Conservation (phyloP, 37 sponge, comb jelly and placozoan species). For the Amphimedon queenslandica region DNA sequence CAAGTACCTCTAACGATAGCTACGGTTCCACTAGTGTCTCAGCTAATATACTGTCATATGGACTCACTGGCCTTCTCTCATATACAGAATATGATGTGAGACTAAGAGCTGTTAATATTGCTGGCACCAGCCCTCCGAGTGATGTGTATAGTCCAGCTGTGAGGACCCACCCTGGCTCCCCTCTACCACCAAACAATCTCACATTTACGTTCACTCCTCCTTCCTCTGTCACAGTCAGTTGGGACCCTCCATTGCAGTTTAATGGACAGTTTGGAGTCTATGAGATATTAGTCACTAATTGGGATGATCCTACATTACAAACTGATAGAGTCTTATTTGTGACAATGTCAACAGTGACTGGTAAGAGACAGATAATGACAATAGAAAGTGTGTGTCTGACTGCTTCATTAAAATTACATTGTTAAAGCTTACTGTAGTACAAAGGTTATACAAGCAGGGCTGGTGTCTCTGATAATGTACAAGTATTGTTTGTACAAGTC, state of each 20-base stretch:
- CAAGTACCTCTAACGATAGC: not conserved
- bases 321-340: not conserved
- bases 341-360: not conserved
- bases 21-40: not conserved
- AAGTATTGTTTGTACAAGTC: too few relatives aligned
- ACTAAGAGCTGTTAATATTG: slow-evolving; percentile 41
- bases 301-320: not conserved
- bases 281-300: slow-evolving; percentile 14
- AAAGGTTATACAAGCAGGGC: too few relatives aligned
- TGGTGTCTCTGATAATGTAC: too few relatives aligned
- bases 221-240: slow-evolving; percentile 36
- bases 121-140: slow-evolving; percentile 39
- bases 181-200: slow-evolving; percentile 43
- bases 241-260: slow-evolving; percentile 44
- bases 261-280: slow-evolving; percentile 53
- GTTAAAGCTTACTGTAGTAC: too few relatives aligned
- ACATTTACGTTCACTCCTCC: slow-evolving; percentile 19
- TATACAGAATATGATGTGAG: slow-evolving; percentile 49
- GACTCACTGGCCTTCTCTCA: slow-evolving; percentile 22
- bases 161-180: slow-evolving; percentile 32
- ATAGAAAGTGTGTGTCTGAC: too few relatives aligned
- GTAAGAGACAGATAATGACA: too few relatives aligned
- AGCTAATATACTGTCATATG: not conserved
- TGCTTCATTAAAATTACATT: too few relatives aligned
- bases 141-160: not conserved